Percentiles rank a stretch among this genome's conserved stretches.
These are phyloP conservation scores for Rhinoptilus africanus DNA, from an alignment of 2,113 vertebrate genomes.

Conservation along the genomic window DNA sequence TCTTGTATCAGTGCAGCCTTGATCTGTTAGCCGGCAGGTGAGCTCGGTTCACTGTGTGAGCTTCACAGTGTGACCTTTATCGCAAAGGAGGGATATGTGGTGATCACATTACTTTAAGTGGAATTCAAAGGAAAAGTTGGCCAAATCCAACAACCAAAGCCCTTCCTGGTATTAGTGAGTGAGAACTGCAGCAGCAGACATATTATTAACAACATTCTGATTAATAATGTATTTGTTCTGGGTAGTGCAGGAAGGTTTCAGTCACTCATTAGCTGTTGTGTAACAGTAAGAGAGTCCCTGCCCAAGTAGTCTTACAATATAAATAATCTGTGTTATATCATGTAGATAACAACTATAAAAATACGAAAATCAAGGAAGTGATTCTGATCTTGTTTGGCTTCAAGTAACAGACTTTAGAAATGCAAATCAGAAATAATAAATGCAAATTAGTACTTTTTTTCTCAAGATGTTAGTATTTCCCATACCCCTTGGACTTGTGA, in stretches of 20 bases:
- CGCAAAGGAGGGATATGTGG: not conserved
- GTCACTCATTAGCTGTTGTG: not conserved
- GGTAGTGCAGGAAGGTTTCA: not conserved
- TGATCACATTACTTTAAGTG: not conserved
- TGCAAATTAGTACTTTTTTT: not conserved
- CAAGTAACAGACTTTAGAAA: not conserved
- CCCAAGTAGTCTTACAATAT: not conserved
- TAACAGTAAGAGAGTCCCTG: not conserved
- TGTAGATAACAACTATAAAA: not conserved
- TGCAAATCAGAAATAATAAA: not conserved
- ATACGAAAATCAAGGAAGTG: not conserved
- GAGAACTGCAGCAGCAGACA: not conserved
- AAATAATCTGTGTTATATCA: not conserved
- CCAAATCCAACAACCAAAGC: not conserved
- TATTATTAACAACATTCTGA: not conserved
- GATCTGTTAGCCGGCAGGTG: fast-evolving
- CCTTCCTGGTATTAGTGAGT: not conserved
- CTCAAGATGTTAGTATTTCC: not conserved
- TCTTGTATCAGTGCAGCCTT: not conserved
- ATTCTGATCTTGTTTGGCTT: not conserved
- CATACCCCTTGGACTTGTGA: not conserved
- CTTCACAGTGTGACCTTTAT: not conserved
- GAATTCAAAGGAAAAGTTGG: not conserved
- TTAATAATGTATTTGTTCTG: not conserved
- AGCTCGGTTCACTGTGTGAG: not conserved